Evolutionary conservation across 2,888 invertebrate genomes (phyloP), one percentile per base, ranked within the genome.

Genomic region (Drosophila testacea): DNA sequence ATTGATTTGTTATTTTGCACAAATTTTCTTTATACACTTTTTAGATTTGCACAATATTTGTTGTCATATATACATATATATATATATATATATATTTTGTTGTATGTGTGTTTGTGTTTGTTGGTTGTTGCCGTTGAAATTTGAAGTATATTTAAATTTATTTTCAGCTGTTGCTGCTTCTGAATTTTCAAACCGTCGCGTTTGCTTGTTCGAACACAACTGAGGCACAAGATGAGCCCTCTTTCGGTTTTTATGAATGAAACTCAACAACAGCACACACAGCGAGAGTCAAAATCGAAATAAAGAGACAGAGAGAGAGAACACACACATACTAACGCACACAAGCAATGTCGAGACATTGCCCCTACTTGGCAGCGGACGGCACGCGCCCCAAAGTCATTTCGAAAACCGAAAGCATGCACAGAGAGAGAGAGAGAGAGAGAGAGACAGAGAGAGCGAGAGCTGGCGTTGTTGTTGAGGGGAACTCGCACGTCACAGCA

Each of bases 231-330:
- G 91, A 91, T 91, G 90, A 90, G 91, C 90, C 89, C 91, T 91
- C 92, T 90, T 91, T 91, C 91, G 90, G 91, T 92, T 93, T 93
- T 93, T 93, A 93, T 93, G 93, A 93, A 93, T 93, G 93, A 93
- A 93, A 91, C 89, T 88, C 89, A 88, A 90, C 85, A 86, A 50
- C 30, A 28, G 59, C 50, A 52, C 54, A 57, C 42, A 57, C 42
- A 55, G 44, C 41, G 39, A 48, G 48, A 52, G 42, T 16, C 44
- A 57, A n/a, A 34, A 34, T 27, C 13, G 30, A 22, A 41, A 36
- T 56, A 56, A 34, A 54, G 41, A 47, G 36, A 59, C 47, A 36
- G 52, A 46, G 52, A 39, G 67, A 46, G 62, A 28, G 41, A 28
- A 27, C 38, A 11, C 39, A 44, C 52, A 48, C 11, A 27, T 46